These are phyloP conservation scores for Copidosoma floridanum DNA, from an alignment of 1,140 invertebrate genomes.

Conservation along the genomic window DNA sequence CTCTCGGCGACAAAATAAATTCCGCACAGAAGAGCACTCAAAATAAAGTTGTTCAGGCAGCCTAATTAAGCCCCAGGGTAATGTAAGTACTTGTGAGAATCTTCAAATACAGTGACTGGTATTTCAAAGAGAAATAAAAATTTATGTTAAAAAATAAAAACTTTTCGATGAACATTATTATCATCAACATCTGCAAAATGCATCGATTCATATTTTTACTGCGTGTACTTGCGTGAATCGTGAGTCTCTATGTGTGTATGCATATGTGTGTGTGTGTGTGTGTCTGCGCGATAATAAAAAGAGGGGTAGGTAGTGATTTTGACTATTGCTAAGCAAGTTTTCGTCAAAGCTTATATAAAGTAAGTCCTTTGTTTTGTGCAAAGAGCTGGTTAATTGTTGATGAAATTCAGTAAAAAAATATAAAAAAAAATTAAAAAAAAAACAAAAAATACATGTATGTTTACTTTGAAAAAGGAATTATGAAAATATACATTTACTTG, in stretches of 20 bases:
- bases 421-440: slow-evolving; percentile 13
- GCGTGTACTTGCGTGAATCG: too few relatives aligned
- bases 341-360: slow-evolving; percentile 11
- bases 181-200: slow-evolving; percentile 1
- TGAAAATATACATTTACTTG: slow-evolving; percentile 24
- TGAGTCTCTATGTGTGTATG: not conserved
- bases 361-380: slow-evolving; percentile 7
- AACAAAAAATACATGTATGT: slow-evolving; percentile 27
- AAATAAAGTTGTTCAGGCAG: slow-evolving; percentile 61
- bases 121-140: not conserved
- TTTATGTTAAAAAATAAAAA: too few relatives aligned
- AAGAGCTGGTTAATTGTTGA: slow-evolving; percentile 14
- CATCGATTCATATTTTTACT: not conserved
- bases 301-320: not conserved
- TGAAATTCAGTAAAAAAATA: slow-evolving; percentile 14
- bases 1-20: slow-evolving; percentile 95
- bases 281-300: too few relatives aligned
- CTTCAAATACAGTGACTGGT: not conserved
- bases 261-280: slow-evolving; percentile 7
- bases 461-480: slow-evolving; percentile 30
- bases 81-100: not conserved
- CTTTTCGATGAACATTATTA: slow-evolving; percentile 4
- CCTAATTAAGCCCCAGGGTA: slow-evolving; percentile 42
- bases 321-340: slow-evolving; percentile 4
- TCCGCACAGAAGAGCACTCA: slow-evolving; percentile 77